Percentiles rank a stretch among this genome's conserved stretches.
Conservation (phyloP, 2,797 vertebrate species). For the Phrynocephalus forsythii region DNA sequence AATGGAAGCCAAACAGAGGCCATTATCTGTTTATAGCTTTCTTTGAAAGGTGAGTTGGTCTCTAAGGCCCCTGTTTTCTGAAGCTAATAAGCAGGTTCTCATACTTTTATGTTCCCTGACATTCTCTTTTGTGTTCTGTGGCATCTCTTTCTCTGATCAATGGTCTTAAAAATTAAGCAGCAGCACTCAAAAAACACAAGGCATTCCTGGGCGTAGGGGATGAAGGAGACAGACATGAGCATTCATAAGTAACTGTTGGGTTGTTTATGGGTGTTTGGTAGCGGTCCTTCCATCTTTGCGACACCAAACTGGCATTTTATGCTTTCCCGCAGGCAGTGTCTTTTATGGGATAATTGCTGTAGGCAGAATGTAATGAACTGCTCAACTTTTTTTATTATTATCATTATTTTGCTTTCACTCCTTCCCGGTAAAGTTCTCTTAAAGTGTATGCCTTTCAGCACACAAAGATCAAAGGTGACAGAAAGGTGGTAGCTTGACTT, state of each 20-base stretch:
- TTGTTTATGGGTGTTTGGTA: conserved; percentile 43
- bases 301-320: conserved; percentile 27
- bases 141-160: conserved; percentile 10
- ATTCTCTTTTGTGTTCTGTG: not conserved
- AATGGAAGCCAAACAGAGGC: not conserved
- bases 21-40: not conserved
- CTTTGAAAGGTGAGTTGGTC: conserved; percentile 41
- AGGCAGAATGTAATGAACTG: conserved; percentile 56
- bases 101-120: not conserved
- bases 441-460: not conserved
- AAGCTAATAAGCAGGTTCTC: conserved; percentile 35
- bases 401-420: not conserved
- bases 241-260: accelerated
- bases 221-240: not conserved
- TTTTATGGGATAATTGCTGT: conserved; percentile 55
- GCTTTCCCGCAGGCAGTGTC: conserved; percentile 32
- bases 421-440: conserved; percentile 5
- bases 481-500: conserved; percentile 18
- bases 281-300: not conserved
- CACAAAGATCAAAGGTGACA: conserved; percentile 1
- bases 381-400: conserved; percentile 44
- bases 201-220: not conserved
- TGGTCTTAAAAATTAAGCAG: conserved; percentile 26
- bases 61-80: conserved; percentile 1
- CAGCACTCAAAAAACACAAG: conserved; percentile 7